A percentile compares a stretch with the other conserved stretches of the same genome.
These are phyloP conservation scores for Rostratula benghalensis DNA, from an alignment of 2,113 vertebrate species.

Conservation along the genomic window DNA sequence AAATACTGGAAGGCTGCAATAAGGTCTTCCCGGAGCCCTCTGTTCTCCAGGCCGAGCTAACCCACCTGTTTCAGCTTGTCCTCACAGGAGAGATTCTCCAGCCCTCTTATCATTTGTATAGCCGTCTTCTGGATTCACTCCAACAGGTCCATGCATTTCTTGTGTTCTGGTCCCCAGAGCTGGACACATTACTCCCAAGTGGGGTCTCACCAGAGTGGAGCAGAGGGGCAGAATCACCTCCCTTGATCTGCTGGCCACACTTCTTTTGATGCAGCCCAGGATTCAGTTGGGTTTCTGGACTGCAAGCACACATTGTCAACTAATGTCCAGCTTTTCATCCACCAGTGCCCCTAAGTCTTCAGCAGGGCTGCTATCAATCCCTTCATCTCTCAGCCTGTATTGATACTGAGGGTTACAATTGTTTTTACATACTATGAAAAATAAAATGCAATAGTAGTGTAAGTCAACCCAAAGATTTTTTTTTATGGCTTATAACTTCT, in stretches of 20 bases:
- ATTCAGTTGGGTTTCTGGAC: neutral
- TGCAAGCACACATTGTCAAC: neutral
- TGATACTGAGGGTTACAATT: neutral
- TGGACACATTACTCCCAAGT: neutral
- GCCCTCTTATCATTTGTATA: neutral
- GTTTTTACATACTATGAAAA: neutral
- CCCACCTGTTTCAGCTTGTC: neutral
- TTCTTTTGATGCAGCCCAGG: neutral
- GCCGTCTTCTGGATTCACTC: neutral
- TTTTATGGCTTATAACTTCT: conserved; percentile 45
- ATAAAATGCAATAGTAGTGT: neutral
- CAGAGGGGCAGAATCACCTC: neutral
- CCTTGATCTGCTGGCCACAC: neutral
- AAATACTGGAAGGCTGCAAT: neutral
- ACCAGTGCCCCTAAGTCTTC: neutral
- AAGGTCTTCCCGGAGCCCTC: neutral
- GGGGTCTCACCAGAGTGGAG: neutral
- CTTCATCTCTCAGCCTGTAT: neutral
- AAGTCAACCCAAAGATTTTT: neutral
- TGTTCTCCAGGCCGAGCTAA: neutral
- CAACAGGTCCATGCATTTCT: neutral
- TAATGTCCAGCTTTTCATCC: neutral
- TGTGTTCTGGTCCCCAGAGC: neutral
- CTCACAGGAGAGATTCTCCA: neutral
- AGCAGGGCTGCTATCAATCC: neutral